Evolutionary conservation across 2,888 invertebrate genomes (phyloP).

Genomic region (Hylaea fasciaria): DNA sequence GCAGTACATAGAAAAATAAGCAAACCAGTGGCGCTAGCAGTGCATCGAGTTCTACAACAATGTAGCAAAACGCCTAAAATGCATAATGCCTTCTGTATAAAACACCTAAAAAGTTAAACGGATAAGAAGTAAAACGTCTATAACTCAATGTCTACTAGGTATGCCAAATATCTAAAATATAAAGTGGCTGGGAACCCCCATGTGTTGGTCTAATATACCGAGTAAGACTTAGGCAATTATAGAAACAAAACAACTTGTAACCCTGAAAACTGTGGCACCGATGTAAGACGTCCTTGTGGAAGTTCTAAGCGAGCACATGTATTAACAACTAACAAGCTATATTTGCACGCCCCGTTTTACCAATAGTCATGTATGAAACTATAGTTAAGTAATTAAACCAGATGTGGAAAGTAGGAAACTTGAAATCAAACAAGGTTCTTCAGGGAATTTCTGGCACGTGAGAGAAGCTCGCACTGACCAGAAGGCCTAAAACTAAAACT

Average conservation of each 20-base stretch:
- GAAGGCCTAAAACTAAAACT: background rate
- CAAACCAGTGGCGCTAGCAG: too few species aligned
- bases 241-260: conserved; percentile 9
- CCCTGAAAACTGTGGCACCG: conserved; percentile 11
- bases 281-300: conserved; percentile 18
- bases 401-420: conserved; percentile 14
- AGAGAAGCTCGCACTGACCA: conserved; percentile 4
- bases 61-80: too few species aligned
- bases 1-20: too few species aligned
- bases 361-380: conserved; percentile 6
- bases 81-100: too few species aligned
- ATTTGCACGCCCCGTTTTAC: background rate
- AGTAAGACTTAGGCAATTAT: background rate
- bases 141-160: too few species aligned
- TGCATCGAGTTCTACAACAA: too few species aligned
- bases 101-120: too few species aligned
- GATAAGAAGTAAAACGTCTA: too few species aligned
- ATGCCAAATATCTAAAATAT: too few species aligned
- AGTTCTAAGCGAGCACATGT: conserved; percentile 12
- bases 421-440: conserved; percentile 19
- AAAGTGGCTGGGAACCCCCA: too few species aligned
- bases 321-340: conserved; percentile 14
- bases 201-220: background rate
- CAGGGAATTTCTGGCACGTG: conserved; percentile 23
- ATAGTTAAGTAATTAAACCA: background rate